Conservation (phyloP, 1,140 invertebrate genomes). For the Drosophila parabipectinata region DNA sequence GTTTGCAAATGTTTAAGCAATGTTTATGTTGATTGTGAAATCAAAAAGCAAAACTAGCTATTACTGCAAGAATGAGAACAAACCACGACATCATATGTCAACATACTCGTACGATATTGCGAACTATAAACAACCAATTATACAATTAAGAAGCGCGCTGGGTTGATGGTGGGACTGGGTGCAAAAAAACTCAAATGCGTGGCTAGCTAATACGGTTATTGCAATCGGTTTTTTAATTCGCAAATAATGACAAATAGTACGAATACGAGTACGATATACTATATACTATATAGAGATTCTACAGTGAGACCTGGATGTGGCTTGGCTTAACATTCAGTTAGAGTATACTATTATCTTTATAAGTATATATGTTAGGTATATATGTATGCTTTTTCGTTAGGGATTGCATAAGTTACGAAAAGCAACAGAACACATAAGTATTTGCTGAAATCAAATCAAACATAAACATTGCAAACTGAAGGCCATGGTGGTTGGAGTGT, state of each 20-base stretch:
- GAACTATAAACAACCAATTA: constrained; percentile 57
- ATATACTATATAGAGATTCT: constrained; percentile 42
- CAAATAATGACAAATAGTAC: constrained; percentile 69
- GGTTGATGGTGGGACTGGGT: constrained; percentile 47
- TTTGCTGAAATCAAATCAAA: constrained; percentile 75
- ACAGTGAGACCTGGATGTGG: constrained; percentile 47
- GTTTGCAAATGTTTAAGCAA: constrained; percentile 71
- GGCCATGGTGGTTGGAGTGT: constrained; percentile 68
- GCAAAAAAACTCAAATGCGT: constrained; percentile 63
- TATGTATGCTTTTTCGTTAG: constrained; percentile 60
- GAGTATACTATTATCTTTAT: constrained; percentile 36
- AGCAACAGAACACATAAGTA: constrained; percentile 72
- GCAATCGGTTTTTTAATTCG: constrained; percentile 52
- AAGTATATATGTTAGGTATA: constrained; percentile 27
- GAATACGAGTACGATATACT: constrained; percentile 49
- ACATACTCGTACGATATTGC: constrained; percentile 59
- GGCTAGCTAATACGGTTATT: constrained; percentile 32
- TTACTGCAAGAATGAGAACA: constrained; percentile 65
- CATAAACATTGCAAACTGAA: constrained; percentile 71
- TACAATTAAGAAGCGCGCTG: constrained; percentile 63
- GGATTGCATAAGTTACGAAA: constrained; percentile 72
- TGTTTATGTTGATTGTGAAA: constrained; percentile 59
- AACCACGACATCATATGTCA: constrained; percentile 79
- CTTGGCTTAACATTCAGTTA: constrained; percentile 68
- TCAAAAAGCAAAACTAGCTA: constrained; percentile 68